Percentiles rank a stretch among this genome's conserved stretches.
Conservation (phyloP, 2,888 invertebrate species). For the Eristalis tenax region DNA sequence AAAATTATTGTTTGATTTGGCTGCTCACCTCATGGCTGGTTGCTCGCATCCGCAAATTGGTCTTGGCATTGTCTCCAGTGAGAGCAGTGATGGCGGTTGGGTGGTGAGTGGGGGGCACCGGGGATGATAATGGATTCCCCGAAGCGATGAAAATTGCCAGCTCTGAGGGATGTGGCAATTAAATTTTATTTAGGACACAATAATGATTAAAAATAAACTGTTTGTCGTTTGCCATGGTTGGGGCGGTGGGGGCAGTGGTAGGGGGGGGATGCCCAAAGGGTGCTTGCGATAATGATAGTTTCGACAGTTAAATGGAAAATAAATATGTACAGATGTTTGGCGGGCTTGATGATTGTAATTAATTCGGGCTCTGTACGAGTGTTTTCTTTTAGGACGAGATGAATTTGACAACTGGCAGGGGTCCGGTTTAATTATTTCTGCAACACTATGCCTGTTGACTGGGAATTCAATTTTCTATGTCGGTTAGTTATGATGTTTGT, state of each 20-base stretch:
- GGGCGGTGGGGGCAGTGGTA: not conserved
- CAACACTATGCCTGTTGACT: not conserved
- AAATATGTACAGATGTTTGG: slow-evolving; percentile 50
- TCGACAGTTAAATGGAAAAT: slow-evolving; percentile 46
- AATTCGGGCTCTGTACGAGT: slow-evolving; percentile 36
- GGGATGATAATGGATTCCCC: slow-evolving; percentile 53
- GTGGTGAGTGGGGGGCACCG: not conserved
- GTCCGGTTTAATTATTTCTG: not conserved
- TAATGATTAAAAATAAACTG: slow-evolving; percentile 64
- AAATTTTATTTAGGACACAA: slow-evolving; percentile 59
- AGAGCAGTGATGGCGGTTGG: not conserved
- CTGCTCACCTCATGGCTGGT: not conserved
- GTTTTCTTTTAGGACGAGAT: slow-evolving; percentile 6
- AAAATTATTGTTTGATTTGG: slow-evolving; percentile 68
- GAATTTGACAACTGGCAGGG: not conserved
- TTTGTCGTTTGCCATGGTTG: not conserved
- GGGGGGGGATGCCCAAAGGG: slow-evolving; percentile 41
- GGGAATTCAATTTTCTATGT: not conserved
- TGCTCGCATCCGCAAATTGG: not conserved
- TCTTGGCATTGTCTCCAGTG: not conserved
- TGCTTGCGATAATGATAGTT: slow-evolving; percentile 44
- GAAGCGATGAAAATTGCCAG: slow-evolving; percentile 41
- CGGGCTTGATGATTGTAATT: slow-evolving; percentile 56
- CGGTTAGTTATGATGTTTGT: not conserved
- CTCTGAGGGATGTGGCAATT: slow-evolving; percentile 43